Evolutionary conservation across 1,140 invertebrate species (phyloP).

Genomic region (Drosophila ogumai): DNA sequence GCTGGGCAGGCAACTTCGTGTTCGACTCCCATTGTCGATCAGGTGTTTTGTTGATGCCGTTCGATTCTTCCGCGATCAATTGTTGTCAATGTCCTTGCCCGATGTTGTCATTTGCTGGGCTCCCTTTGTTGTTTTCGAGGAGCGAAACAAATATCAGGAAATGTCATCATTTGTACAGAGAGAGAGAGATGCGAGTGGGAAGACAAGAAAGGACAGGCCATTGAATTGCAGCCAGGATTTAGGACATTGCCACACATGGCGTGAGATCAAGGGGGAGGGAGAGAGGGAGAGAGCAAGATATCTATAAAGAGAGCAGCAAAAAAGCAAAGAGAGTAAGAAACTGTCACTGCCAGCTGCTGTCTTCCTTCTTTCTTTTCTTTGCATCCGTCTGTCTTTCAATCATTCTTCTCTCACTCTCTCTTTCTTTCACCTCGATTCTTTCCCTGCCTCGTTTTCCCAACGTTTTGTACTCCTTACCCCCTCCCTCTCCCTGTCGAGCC

Average conservation of each 20-base stretch:
- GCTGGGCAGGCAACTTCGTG: constrained; percentile 25
- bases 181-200: constrained; percentile 5
- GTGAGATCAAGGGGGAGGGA: constrained; percentile 21
- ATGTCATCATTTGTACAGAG: constrained; percentile 76
- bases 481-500: constrained; percentile 8
- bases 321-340: constrained; percentile 34
- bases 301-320: neutral
- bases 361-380: constrained; percentile 16
- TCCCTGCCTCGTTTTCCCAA: constrained; percentile 12
- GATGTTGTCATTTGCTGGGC: constrained; percentile 17
- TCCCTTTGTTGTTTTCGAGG: constrained; percentile 50
- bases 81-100: constrained; percentile 15
- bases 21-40: constrained; percentile 46
- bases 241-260: constrained; percentile 70
- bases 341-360: constrained; percentile 53
- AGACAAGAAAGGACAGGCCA: constrained; percentile 26
- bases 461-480: constrained; percentile 27
- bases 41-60: constrained; percentile 45
- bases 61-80: constrained; percentile 4
- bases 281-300: constrained; percentile 1
- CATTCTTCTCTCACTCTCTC: constrained; percentile 18
- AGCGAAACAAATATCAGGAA: constrained; percentile 79
- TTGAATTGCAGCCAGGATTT: constrained; percentile 43
- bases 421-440: constrained; percentile 12
- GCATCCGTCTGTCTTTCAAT: constrained; percentile 9